A percentile compares a stretch with the other conserved stretches of the same genome.
Conservation (phyloP, 2,797 vertebrate species). For the Molossus alvarezi region DNA sequence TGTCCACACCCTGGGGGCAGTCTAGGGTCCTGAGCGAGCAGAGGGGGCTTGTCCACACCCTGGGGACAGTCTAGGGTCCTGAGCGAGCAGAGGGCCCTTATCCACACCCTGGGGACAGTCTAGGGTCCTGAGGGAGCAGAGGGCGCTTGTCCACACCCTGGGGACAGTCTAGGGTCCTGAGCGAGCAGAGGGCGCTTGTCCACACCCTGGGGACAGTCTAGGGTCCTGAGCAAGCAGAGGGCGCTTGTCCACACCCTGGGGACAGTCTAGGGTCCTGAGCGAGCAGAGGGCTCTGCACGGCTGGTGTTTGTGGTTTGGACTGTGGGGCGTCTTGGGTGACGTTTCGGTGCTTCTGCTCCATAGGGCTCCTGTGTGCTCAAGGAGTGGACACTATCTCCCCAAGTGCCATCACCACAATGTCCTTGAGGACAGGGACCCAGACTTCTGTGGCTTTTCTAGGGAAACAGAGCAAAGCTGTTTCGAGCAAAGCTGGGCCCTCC, state of each 20-base stretch:
- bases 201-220: no score
- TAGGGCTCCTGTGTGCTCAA: neutral
- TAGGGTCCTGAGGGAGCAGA: rapidly evolving
- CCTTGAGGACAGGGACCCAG: neutral
- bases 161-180: no score
- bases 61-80: no score
- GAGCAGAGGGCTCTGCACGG: neutral
- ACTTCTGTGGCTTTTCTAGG: neutral
- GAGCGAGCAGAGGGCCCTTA: neutral
- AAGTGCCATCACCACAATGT: neutral
- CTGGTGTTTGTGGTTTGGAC: neutral
- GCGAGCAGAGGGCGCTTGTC: no score
- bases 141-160: no score
- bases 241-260: no score
- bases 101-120: neutral
- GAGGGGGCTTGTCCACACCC: no score
- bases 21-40: no score
- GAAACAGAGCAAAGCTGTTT: no score
- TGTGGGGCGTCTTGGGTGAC: neutral
- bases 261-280: no score
- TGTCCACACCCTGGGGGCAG: no score
- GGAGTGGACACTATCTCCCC: neutral
- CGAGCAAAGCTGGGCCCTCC: neutral
- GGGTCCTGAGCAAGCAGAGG: no score
- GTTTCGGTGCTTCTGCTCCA: neutral